Conservation (phyloP, 2,888 invertebrate species). For the Hypsopygia costalis region DNA sequence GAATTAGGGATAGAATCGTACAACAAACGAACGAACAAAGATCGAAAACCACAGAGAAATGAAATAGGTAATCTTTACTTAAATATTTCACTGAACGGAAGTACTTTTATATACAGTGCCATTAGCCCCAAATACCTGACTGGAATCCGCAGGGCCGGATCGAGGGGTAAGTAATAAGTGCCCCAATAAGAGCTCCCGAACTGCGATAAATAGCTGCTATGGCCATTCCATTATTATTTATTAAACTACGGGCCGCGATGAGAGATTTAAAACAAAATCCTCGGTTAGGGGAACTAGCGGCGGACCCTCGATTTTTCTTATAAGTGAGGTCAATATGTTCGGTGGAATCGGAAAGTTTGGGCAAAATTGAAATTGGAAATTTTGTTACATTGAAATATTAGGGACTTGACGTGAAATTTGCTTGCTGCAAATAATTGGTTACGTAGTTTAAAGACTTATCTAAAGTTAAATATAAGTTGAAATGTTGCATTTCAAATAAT, state of each 20-base stretch:
- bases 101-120: not conserved
- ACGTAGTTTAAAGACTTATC: no score
- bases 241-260: conserved; percentile 35
- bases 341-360: not conserved
- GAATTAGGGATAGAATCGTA: no score
- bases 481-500: no score
- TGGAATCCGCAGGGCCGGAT: conserved; percentile 5
- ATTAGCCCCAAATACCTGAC: conserved; percentile 10
- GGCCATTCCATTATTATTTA: conserved; percentile 41
- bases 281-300: conserved; percentile 33
- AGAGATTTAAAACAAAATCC: conserved; percentile 43
- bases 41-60: no score
- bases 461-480: not conserved
- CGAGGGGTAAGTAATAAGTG: conserved; percentile 10
- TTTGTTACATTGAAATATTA: no score
- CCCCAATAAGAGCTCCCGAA: conserved; percentile 21
- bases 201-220: conserved; percentile 38
- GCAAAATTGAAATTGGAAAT: no score
- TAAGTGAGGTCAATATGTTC: conserved; percentile 10
- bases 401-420: no score
- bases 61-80: not conserved
- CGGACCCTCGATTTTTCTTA: conserved; percentile 35
- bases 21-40: no score
- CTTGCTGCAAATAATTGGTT: no score
- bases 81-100: not conserved